A percentile compares a stretch with the other conserved stretches of the same genome.
These are phyloP conservation scores for Neogobius melanostomus DNA, from an alignment of 2,113 vertebrate genomes.

Conservation along the genomic window DNA sequence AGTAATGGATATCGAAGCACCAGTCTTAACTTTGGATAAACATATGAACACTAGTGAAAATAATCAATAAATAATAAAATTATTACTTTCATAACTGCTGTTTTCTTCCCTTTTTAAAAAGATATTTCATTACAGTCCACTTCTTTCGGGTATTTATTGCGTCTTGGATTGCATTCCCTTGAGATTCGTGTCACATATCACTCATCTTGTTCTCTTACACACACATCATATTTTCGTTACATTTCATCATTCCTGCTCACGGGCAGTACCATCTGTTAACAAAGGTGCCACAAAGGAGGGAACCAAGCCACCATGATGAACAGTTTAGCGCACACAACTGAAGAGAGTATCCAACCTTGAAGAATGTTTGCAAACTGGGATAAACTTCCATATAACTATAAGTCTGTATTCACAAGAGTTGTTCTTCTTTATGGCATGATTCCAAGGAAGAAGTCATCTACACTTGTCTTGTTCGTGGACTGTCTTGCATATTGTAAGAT, in stretches of 20 bases:
- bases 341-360: neutral
- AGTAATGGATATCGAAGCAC: no score
- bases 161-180: neutral
- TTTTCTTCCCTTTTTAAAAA: no score
- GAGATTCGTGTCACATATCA: neutral
- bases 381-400: neutral
- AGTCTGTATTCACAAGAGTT: no score
- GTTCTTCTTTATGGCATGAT: no score
- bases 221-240: constrained; percentile 3
- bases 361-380: neutral
- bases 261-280: constrained; percentile 12
- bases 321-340: neutral
- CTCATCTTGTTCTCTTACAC: neutral
- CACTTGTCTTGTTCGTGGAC: no score
- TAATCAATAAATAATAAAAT: no score
- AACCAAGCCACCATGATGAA: constrained; percentile 1
- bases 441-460: no score
- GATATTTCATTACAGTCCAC: no score
- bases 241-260: neutral
- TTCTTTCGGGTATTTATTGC: neutral
- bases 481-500: no score
- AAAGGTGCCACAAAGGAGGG: constrained; percentile 8
- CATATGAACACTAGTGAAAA: no score
- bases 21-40: no score
- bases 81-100: no score